Conservation (phyloP, 2,888 invertebrate genomes). For the Apotomis betuletana region DNA sequence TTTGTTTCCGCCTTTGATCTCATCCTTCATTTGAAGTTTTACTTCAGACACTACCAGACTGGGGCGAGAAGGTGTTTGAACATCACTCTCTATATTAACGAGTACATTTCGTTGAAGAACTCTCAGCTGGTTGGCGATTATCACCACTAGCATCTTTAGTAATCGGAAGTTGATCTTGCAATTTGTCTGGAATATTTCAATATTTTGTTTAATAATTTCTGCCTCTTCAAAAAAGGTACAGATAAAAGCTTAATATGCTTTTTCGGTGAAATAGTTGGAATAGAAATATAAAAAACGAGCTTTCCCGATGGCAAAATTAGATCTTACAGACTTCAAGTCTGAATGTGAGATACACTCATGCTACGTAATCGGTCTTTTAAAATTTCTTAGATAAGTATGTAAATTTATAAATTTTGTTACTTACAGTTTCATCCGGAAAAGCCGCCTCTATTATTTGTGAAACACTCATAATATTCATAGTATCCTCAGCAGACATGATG, state of each 20-base stretch:
- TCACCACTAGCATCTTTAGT: constrained; percentile 24
- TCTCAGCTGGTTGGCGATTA: constrained; percentile 30
- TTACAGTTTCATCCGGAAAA: constrained; percentile 34
- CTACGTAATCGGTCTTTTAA: too few species aligned
- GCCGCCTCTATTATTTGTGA: constrained; percentile 31
- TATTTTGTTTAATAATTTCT: too few species aligned
- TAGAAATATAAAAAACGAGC: too few species aligned
- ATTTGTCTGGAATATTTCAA: constrained; percentile 20
- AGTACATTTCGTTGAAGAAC: constrained; percentile 36
- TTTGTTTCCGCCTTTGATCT: background rate
- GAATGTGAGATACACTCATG: too few species aligned
- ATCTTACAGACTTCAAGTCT: too few species aligned
- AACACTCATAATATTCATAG: constrained; percentile 27
- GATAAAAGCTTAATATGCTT: too few species aligned
- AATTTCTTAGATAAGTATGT: too few species aligned
- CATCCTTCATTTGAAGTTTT: constrained; percentile 1
- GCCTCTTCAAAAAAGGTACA: too few species aligned
- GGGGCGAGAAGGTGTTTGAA: background rate
- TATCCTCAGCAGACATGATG: constrained; percentile 19
- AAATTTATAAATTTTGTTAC: background rate
- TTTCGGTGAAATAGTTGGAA: too few species aligned
- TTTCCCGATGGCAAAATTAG: too few species aligned
- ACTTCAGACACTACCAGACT: constrained; percentile 23
- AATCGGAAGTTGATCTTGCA: constrained; percentile 31
- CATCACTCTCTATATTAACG: background rate